A percentile compares a stretch with the other conserved stretches of the same genome.
Evolutionary conservation across 2,888 invertebrate genomes (phyloP).

Genomic region (Unio pictorum): DNA sequence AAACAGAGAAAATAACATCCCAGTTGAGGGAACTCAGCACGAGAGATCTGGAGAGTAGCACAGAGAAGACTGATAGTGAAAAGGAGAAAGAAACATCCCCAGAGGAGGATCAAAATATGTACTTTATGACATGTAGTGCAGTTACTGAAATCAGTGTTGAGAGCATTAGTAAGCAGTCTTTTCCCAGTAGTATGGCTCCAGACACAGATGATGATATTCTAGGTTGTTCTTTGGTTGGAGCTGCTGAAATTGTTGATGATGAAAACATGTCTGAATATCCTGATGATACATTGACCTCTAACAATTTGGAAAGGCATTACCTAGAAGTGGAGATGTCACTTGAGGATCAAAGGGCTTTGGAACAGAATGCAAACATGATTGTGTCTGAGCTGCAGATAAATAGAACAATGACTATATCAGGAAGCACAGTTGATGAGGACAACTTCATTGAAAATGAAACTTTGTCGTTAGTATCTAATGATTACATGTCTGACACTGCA

Average conservation of each 20-base stretch:
- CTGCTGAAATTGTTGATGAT: conserved; percentile 18
- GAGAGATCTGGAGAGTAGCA: conserved; percentile 20
- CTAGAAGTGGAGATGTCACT: conserved; percentile 26
- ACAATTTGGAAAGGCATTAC: conserved; percentile 1
- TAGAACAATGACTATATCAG: conserved; percentile 47
- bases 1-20: too few relatives aligned
- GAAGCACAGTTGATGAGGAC: conserved; percentile 72
- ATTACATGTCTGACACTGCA: conserved; percentile 79
- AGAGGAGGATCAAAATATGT: conserved; percentile 68
- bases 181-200: conserved; percentile 28
- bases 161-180: conserved; percentile 33
- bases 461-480: conserved; percentile 81
- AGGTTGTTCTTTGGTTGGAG: conserved; percentile 21
- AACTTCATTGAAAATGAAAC: conserved; percentile 78
- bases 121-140: conserved; percentile 39
- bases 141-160: conserved; percentile 38
- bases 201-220: conserved; percentile 22
- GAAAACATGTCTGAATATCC: conserved; percentile 13
- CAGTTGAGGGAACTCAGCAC: conserved; percentile 3
- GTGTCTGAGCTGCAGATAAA: conserved; percentile 74
- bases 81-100: conserved; percentile 39
- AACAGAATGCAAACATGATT: conserved; percentile 77
- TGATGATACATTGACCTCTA: conserved; percentile 1
- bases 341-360: conserved; percentile 73
- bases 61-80: conserved; percentile 31